Conservation (phyloP, 1,140 invertebrate genomes). For the Dinothrombium tinctorium region DNA sequence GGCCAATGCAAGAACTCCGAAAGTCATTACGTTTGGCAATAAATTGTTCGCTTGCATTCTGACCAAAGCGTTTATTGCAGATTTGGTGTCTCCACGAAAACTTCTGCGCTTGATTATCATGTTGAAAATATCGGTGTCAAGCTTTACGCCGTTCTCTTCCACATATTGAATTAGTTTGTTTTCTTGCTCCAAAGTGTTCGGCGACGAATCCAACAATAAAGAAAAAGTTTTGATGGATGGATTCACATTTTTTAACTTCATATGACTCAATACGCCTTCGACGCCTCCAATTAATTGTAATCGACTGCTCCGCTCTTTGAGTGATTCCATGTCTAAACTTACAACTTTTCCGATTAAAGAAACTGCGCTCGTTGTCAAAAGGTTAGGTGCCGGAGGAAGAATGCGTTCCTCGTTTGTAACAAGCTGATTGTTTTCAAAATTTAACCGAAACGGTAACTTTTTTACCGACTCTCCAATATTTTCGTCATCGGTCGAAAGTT, state of each 20-base stretch:
- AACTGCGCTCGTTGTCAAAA: background rate
- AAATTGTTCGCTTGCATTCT: constrained; percentile 34
- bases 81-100: constrained; percentile 33
- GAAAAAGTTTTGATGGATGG: constrained; percentile 57
- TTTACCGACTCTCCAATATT: no score
- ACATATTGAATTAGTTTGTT: constrained; percentile 34
- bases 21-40: constrained; percentile 49
- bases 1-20: constrained; percentile 51
- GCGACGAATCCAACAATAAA: constrained; percentile 42
- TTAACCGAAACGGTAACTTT: no score
- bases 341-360: background rate
- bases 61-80: constrained; percentile 34
- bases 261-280: constrained; percentile 40
- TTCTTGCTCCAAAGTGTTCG: constrained; percentile 36
- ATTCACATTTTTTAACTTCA: constrained; percentile 34
- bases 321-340: constrained; percentile 9
- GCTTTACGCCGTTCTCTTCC: constrained; percentile 28
- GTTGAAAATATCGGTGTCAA: constrained; percentile 62
- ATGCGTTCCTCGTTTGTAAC: no score
- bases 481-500: no score
- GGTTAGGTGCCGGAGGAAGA: no score
- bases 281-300: constrained; percentile 56
- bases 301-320: constrained; percentile 1
- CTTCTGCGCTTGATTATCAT: constrained; percentile 53
- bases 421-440: no score